phyloP scores from a whole-genome alignment of 1,140 invertebrate species.

The Oreohelix idahoensis region DNA sequence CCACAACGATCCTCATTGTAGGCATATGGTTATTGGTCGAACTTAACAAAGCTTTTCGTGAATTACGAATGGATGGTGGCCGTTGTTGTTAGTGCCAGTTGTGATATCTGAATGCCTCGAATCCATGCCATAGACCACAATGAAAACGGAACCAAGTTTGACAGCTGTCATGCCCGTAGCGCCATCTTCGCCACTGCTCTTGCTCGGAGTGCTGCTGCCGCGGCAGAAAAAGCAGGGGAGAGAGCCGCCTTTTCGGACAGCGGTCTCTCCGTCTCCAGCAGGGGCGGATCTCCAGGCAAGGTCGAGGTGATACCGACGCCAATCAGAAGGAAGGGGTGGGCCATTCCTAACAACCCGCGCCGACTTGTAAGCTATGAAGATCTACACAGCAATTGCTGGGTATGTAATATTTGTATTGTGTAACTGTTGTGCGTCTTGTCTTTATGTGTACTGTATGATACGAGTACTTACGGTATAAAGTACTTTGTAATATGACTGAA shows the following conservation, averaged over 20 bases:
- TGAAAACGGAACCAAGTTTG: constrained; percentile 3
- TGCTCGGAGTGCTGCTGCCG: neutral
- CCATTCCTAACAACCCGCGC: constrained; percentile 52
- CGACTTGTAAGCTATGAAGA: constrained; percentile 49
- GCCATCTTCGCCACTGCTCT: constrained; percentile 21
- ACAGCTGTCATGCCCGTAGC: constrained; percentile 19
- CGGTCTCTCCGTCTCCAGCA: neutral
- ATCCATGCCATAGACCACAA: constrained; percentile 20
- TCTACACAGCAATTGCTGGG: constrained; percentile 53
- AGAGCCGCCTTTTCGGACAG: constrained; percentile 1
- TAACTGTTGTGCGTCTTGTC: too few relatives aligned
- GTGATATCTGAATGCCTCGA: constrained; percentile 25
- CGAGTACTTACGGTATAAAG: too few relatives aligned
- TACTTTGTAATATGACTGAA: too few relatives aligned
- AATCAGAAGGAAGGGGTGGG: constrained; percentile 49
- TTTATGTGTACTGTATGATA: too few relatives aligned
- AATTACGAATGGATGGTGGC: neutral
- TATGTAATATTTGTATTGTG: constrained; percentile 48
- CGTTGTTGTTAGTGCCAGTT: neutral
- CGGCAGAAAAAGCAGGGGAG: neutral
- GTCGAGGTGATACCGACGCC: constrained; percentile 10
- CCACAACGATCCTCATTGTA: too few relatives aligned
- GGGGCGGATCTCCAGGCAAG: neutral
- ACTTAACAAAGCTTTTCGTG: neutral
- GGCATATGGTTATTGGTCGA: too few relatives aligned